These are phyloP conservation scores for Macrotis lagotis DNA, from an alignment of 2,113 vertebrate genomes.

Conservation along the genomic window DNA sequence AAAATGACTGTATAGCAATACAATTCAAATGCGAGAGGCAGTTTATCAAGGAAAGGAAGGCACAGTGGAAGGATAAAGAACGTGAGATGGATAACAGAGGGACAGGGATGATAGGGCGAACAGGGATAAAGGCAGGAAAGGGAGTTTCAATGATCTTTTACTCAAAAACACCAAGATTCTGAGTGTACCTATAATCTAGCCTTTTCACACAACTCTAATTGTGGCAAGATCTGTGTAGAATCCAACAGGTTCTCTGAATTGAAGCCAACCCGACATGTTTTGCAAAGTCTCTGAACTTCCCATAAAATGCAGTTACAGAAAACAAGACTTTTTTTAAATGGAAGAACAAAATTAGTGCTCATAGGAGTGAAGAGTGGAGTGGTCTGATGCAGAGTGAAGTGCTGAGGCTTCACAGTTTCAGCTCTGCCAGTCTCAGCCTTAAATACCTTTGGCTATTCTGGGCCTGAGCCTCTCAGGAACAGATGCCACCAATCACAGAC, in stretches of 20 bases:
- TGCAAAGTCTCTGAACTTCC: constrained; percentile 27
- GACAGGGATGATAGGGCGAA: no score
- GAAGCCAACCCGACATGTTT: constrained; percentile 20
- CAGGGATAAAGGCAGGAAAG: background rate
- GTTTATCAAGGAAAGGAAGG: background rate
- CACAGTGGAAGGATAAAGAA: background rate
- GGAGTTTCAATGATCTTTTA: constrained; percentile 4
- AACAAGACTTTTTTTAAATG: constrained; percentile 50
- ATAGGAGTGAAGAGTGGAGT: constrained; percentile 63
- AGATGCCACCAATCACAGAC: constrained; percentile 73
- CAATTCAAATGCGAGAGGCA: background rate
- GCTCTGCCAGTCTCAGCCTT: constrained; percentile 72
- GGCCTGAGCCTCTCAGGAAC: constrained; percentile 69
- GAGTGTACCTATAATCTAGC: background rate
- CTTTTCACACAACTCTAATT: background rate
- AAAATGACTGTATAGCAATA: background rate
- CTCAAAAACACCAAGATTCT: background rate
- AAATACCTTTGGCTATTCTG: constrained; percentile 74
- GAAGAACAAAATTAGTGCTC: constrained; percentile 70
- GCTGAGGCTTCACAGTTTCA: constrained; percentile 71
- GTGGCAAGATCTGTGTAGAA: constrained; percentile 45
- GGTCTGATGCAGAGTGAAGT: constrained; percentile 69
- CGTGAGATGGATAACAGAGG: no score
- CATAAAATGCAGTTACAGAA: constrained; percentile 42
- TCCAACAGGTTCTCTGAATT: constrained; percentile 1